Evolutionary conservation across 2,888 invertebrate genomes (phyloP), one percentile per base, ranked within the genome.

Genomic region (Zonitis immaculata): DNA sequence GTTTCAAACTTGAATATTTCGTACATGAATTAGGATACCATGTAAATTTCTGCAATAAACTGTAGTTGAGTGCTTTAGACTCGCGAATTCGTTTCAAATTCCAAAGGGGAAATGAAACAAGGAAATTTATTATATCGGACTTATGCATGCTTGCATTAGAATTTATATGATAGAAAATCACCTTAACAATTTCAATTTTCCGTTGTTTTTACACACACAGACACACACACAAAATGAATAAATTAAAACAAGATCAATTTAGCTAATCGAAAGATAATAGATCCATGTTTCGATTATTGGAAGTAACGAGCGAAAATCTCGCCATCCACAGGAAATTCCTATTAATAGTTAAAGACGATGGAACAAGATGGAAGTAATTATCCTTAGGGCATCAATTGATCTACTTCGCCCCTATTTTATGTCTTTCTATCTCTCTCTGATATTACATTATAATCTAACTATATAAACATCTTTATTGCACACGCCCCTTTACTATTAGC

Each of bases 41-140:
- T 70, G 68, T 66, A 69, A 71, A 70, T 70, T 67, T 65, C 59
- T 58, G 66, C 65, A 67, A 66, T 68, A 66, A 68, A 66, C 65
- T 63, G 56, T 54, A 61, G 53, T 60, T 54, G 59, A 57, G 52
- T 58, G 59, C 59, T 61, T 57, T 49, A 60, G 59, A 56, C 54
- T 57, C 47, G 52, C 54, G 61, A 61, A 63, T 61, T 61, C 62
- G 62, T 58, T 60, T 52, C 58, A 62, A 66, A 65, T 64, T 59
- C 63, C 66, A 64, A 61, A 57, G 58, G 59, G 64, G 62, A 64
- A 66, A 67, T 64, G 66, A 66, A 64, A 66, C 68, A 61, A 60
- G 59, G 57, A 60, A 66, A 68, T 68, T 67, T 68, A 68, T 68
- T 63, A 60, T 66, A 66, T 65, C 61, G 61, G 61, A 62, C 44